phyloP scores from a whole-genome alignment of 64 coral and sea anemone genomes.

The Porites lutea region DNA sequence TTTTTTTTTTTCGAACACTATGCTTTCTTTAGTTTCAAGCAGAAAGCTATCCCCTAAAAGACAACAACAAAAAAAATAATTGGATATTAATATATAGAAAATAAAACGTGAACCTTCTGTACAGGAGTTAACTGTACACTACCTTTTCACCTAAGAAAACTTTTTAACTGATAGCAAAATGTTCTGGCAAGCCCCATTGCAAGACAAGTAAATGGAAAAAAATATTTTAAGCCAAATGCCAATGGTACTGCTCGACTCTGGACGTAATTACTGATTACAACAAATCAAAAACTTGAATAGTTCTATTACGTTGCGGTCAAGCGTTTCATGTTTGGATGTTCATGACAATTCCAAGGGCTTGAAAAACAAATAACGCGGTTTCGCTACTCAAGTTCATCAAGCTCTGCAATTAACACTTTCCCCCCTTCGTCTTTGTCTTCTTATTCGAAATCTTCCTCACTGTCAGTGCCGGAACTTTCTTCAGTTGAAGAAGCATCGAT shows the following conservation, averaged over 20 bases:
- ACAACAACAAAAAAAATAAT: background rate
- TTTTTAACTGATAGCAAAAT: conserved; percentile 62
- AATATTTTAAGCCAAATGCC: conserved; percentile 59
- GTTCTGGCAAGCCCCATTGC: conserved; percentile 56
- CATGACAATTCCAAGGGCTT: conserved; percentile 56
- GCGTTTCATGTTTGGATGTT: conserved; percentile 55
- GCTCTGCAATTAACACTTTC: too few species aligned
- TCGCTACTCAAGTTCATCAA: background rate
- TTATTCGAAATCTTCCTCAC: background rate
- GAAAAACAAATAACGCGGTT: conserved; percentile 30
- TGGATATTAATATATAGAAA: conserved; percentile 46
- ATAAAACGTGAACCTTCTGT: conserved; percentile 47
- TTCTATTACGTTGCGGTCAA: conserved; percentile 41
- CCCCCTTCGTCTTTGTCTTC: conserved; percentile 45
- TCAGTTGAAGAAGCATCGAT: too few species aligned
- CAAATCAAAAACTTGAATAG: conserved; percentile 56
- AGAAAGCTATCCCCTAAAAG: background rate
- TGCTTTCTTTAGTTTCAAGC: background rate
- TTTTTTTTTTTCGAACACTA: too few species aligned
- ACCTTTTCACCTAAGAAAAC: conserved; percentile 50
- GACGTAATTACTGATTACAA: conserved; percentile 39
- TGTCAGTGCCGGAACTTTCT: too few species aligned
- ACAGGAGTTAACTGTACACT: conserved; percentile 24
- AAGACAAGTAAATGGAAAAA: conserved; percentile 48
- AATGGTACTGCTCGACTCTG: conserved; percentile 54